Conservation (phyloP, 2,888 invertebrate species). For the Lumbricus terrestris region DNA sequence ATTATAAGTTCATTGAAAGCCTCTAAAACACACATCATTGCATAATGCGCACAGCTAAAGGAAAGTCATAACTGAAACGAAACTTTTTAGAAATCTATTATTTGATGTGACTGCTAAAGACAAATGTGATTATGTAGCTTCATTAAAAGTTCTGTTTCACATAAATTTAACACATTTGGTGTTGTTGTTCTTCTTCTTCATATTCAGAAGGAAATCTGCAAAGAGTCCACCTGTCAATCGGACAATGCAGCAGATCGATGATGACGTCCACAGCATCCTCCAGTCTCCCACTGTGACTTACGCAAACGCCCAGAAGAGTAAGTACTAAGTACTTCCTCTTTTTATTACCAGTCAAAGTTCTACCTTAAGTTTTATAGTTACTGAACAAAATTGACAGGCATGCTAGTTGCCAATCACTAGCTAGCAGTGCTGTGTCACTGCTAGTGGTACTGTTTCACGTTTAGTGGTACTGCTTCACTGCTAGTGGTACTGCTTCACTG, state of each 20-base stretch:
- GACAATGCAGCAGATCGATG: neutral
- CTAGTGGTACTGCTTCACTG: neutral
- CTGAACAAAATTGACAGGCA: neutral
- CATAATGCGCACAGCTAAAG: too few species aligned
- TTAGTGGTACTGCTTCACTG: neutral
- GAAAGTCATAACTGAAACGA: neutral
- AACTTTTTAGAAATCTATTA: neutral
- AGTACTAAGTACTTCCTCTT: neutral
- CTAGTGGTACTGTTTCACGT: too few species aligned
- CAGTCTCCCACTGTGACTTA: neutral
- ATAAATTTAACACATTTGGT: neutral
- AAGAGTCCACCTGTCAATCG: neutral
- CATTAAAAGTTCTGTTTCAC: neutral
- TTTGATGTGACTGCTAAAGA: neutral
- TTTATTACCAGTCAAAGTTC: neutral
- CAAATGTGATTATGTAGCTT: neutral
- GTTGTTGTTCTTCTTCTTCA: neutral
- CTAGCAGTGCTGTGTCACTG: too few species aligned
- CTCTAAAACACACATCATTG: too few species aligned
- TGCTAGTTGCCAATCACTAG: neutral
- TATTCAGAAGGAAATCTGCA: neutral
- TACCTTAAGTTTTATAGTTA: neutral
- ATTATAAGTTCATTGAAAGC: too few species aligned
- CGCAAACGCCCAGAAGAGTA: neutral
- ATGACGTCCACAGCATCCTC: neutral